A percentile compares a stretch with the other conserved stretches of the same genome.
These are phyloP conservation scores for Drosophila nr. perissopoda DNA, from an alignment of 2,888 invertebrate genomes.

Conservation along the genomic window DNA sequence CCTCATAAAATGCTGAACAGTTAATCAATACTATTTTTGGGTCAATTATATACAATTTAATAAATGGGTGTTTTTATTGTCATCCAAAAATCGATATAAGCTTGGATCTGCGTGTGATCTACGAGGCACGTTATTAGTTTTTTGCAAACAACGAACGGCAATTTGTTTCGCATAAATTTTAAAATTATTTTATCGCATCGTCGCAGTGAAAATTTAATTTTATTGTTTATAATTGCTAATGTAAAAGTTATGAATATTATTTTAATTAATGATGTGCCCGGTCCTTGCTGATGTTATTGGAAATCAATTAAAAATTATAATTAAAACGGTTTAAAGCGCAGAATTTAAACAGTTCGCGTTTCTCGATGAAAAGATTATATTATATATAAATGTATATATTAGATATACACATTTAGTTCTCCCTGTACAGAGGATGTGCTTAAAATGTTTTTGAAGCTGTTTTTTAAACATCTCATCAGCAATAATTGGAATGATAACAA, in stretches of 20 bases:
- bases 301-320: slow-evolving; percentile 69
- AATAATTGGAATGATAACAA: slow-evolving; percentile 15
- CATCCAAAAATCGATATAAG: too few relatives aligned
- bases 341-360: slow-evolving; percentile 25
- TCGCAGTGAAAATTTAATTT: slow-evolving; percentile 41
- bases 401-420: background rate
- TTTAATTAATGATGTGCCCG: slow-evolving; percentile 1
- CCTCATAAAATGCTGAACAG: background rate
- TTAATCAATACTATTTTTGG: background rate
- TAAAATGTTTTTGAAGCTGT: background rate
- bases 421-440: background rate
- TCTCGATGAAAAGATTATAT: background rate
- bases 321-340: slow-evolving; percentile 54
- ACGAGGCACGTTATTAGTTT: background rate
- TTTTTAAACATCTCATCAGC: slow-evolving; percentile 36
- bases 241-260: slow-evolving; percentile 6
- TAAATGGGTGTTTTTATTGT: background rate
- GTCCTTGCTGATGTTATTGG: slow-evolving; percentile 10
- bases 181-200: slow-evolving; percentile 45
- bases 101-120: background rate
- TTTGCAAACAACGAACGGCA: slow-evolving; percentile 16
- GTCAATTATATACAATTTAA: background rate
- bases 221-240: slow-evolving; percentile 47
- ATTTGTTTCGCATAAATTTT: slow-evolving; percentile 29
- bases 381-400: background rate